phyloP scores from a whole-genome alignment of 2,797 vertebrate genomes.

The Vultur gryphus region DNA sequence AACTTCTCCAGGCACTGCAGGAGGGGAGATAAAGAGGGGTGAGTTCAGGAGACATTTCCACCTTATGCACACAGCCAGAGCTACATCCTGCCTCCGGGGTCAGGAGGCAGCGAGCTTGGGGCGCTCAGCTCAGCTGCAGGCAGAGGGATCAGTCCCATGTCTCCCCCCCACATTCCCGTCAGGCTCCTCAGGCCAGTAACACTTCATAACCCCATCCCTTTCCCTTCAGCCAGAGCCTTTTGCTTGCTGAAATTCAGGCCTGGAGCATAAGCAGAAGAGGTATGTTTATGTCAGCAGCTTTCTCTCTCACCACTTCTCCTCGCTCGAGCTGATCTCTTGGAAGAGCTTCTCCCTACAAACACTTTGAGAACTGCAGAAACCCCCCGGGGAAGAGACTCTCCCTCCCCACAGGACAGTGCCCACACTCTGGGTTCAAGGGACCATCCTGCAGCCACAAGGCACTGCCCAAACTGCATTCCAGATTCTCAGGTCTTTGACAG shows the following conservation, averaged over 20 bases:
- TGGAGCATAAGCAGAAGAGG: not conserved
- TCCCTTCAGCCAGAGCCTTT: not conserved
- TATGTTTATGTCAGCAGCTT: not conserved
- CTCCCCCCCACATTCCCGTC: not conserved
- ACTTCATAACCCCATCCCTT: not conserved
- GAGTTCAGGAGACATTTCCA: not conserved
- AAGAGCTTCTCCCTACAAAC: not conserved
- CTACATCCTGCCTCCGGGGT: not conserved
- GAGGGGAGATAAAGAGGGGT: not conserved
- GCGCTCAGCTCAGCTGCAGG: not conserved
- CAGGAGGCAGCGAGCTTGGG: not conserved
- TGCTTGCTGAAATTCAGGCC: not conserved
- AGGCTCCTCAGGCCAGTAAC: not conserved
- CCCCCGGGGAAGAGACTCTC: accelerated
- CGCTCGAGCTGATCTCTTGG: not conserved
- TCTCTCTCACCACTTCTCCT: not conserved
- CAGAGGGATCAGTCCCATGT: not conserved
- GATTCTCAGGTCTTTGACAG: not conserved
- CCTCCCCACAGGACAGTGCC: not conserved
- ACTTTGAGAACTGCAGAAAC: not conserved
- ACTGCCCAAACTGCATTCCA: not conserved
- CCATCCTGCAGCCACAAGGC: not conserved
- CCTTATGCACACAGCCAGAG: not conserved
- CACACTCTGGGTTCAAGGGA: not conserved
- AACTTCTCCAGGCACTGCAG: constrained; percentile 97